Conservation (phyloP, 2,113 vertebrate species). For the Stigmatopora nigra region DNA sequence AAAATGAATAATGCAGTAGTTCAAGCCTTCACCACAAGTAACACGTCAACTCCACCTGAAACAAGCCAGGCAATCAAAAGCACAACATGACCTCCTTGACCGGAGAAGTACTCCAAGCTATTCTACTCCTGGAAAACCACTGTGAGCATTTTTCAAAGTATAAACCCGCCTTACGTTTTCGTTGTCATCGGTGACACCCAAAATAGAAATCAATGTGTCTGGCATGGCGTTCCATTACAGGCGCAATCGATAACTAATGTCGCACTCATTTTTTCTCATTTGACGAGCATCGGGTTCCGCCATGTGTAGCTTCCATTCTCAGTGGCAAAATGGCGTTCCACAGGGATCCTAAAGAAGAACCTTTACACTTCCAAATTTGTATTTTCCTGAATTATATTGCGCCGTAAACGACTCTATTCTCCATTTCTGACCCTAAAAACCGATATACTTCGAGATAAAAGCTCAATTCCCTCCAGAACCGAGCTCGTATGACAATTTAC, state of each 20-base stretch:
- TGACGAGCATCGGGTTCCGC: slow-evolving; percentile 21
- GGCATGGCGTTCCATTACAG: slow-evolving; percentile 51
- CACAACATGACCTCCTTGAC: not conserved
- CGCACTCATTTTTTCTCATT: slow-evolving; percentile 68
- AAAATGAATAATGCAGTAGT: not conserved
- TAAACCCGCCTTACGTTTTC: slow-evolving; percentile 41
- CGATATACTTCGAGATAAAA: too few species aligned
- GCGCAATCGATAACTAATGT: slow-evolving; percentile 66
- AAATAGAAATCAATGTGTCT: slow-evolving; percentile 68
- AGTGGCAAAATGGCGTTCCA: slow-evolving; percentile 25
- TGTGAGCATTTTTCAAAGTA: slow-evolving; percentile 45
- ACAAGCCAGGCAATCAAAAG: not conserved
- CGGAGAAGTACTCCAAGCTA: slow-evolving; percentile 22
- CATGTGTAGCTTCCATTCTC: slow-evolving; percentile 8
- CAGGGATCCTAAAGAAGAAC: not conserved
- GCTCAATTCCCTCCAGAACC: too few species aligned
- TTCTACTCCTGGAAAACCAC: slow-evolving; percentile 16
- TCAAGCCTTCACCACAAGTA: not conserved
- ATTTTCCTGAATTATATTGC: too few species aligned
- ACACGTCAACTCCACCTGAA: not conserved
- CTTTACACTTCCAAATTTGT: not conserved
- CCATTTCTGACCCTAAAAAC: too few species aligned
- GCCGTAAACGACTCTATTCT: too few species aligned
- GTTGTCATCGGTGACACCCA: slow-evolving; percentile 48
- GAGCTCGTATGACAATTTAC: too few species aligned